Evolutionary conservation across 1,140 invertebrate species (phyloP).

Genomic region (Drosophila rufa): DNA sequence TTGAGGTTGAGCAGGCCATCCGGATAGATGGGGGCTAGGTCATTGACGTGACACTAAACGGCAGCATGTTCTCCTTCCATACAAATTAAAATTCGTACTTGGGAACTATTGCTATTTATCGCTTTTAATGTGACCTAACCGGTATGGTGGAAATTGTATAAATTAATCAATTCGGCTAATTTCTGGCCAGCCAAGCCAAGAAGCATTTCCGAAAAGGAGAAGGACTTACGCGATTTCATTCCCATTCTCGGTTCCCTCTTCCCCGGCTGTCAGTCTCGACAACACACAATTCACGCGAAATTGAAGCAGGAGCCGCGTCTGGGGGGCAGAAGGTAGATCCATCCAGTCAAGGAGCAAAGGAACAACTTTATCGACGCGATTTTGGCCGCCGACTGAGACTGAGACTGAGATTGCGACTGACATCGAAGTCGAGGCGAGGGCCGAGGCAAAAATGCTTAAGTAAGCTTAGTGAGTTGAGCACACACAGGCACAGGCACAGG

Average conservation of each 20-base stretch:
- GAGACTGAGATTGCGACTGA: slow-evolving; percentile 54
- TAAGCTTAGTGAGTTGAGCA: slow-evolving; percentile 71
- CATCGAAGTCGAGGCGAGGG: slow-evolving; percentile 31
- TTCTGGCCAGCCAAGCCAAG: slow-evolving; percentile 4
- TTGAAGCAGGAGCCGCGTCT: slow-evolving; percentile 3
- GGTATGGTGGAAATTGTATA: background rate
- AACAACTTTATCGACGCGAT: slow-evolving; percentile 55
- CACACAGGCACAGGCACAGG: slow-evolving; percentile 35
- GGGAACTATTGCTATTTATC: background rate
- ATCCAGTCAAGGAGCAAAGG: slow-evolving; percentile 5
- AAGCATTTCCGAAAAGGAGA: too few relatives aligned
- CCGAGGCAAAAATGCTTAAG: slow-evolving; percentile 73
- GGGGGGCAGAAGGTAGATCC: background rate
- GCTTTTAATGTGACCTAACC: too few relatives aligned
- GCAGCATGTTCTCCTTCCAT: too few relatives aligned
- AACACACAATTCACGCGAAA: slow-evolving; percentile 32
- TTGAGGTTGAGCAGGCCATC: background rate
- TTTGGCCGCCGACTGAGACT: slow-evolving; percentile 35
- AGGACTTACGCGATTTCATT: background rate
- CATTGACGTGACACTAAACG: background rate
- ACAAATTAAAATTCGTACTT: background rate
- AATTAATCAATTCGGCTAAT: slow-evolving; percentile 14
- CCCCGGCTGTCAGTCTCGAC: slow-evolving; percentile 15
- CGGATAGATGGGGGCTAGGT: background rate
- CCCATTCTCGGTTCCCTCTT: background rate